Evolutionary conservation across 2,888 invertebrate species (phyloP).

Genomic region (Pantelozetes paolii): DNA sequence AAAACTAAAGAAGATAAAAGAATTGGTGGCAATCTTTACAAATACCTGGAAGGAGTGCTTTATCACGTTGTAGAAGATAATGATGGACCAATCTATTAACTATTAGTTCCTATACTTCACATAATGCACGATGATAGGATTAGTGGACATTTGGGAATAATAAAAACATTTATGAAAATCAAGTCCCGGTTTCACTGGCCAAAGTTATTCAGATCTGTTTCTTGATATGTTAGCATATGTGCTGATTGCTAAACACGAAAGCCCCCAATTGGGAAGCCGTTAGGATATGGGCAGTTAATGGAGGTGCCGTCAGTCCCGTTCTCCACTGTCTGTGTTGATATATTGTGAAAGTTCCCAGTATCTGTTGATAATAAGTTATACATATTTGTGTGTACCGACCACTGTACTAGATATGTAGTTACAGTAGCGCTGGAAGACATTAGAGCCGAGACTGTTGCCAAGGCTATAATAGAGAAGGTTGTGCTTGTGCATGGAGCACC

Average conservation of each 20-base stretch:
- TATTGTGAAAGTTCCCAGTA: background rate
- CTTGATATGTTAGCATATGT: background rate
- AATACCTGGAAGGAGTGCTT: background rate
- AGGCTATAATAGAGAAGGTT: background rate
- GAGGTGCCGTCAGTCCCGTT: background rate
- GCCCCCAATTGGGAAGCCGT: background rate
- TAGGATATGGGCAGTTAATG: background rate
- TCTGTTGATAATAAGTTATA: background rate
- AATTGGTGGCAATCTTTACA: background rate
- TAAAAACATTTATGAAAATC: background rate
- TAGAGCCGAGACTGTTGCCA: background rate
- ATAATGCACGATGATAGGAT: constrained; percentile 9
- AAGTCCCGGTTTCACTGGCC: background rate
- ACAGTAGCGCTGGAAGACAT: background rate
- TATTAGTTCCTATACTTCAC: constrained; percentile 20
- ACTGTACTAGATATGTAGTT: background rate
- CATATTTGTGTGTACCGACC: constrained; percentile 1
- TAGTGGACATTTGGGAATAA: constrained; percentile 28
- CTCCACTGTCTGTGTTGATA: background rate
- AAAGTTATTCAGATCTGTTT: background rate
- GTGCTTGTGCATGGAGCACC: background rate
- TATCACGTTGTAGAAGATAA: background rate
- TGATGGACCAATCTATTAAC: background rate
- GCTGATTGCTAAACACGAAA: background rate
- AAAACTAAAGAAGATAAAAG: background rate